These are phyloP conservation scores for Norana najaformis DNA, from an alignment of 2,888 invertebrate species.

Conservation along the genomic window DNA sequence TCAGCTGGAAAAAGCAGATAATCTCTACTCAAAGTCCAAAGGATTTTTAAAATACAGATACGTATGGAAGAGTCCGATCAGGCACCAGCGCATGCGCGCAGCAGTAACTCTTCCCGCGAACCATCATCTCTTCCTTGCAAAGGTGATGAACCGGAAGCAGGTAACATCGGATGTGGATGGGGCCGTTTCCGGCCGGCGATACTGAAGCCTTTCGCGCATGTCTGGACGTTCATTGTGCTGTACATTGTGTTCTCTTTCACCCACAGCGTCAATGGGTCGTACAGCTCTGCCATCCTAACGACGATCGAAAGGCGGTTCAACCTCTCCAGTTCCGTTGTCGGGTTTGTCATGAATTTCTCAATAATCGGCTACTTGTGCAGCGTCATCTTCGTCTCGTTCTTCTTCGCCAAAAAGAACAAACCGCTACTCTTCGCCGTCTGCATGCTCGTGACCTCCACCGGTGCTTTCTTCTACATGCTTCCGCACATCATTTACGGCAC, in stretches of 20 bases:
- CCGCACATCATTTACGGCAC: conserved; percentile 69
- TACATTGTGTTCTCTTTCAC: conserved; percentile 33
- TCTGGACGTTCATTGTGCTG: conserved; percentile 32
- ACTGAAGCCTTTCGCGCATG: neutral
- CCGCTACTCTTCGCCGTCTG: conserved; percentile 33
- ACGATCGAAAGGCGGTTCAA: conserved; percentile 35
- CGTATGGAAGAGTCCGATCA: no score
- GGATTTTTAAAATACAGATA: neutral
- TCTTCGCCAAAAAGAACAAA: conserved; percentile 23
- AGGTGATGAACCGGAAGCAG: neutral
- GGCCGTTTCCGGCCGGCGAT: neutral
- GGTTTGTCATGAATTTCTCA: conserved; percentile 27
- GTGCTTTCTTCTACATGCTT: conserved; percentile 65
- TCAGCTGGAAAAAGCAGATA: neutral
- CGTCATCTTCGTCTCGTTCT: conserved; percentile 28
- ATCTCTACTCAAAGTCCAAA: neutral
- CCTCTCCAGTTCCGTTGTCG: conserved; percentile 29
- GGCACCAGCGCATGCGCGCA: no score
- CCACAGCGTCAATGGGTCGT: conserved; percentile 33
- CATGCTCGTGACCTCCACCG: conserved; percentile 34
- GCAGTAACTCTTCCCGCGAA: neutral
- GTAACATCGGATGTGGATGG: neutral
- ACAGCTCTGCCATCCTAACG: conserved; percentile 32
- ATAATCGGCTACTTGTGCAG: conserved; percentile 30
- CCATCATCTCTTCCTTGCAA: neutral